These are phyloP conservation scores for Meteorus sp. DNA, from an alignment of 1,140 invertebrate species.

Conservation along the genomic window DNA sequence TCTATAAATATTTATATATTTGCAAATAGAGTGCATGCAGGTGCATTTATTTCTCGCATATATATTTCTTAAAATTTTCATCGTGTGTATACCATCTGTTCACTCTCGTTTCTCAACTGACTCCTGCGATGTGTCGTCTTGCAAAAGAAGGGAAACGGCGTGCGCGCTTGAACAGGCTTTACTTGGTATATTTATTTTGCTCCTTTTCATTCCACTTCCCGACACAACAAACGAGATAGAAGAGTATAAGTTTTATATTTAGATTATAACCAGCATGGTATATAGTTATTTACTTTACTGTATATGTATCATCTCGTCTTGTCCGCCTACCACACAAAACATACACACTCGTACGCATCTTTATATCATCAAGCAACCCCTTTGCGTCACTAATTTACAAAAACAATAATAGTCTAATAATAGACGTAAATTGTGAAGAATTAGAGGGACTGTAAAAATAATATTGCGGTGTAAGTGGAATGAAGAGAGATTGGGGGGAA, in stretches of 20 bases:
- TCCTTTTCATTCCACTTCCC: slow-evolving; percentile 26
- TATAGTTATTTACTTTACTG: slow-evolving; percentile 21
- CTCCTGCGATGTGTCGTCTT: slow-evolving; percentile 25
- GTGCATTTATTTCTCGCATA: slow-evolving; percentile 27
- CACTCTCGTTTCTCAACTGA: slow-evolving; percentile 30
- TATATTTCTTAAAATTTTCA: slow-evolving; percentile 27
- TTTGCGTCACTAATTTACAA: slow-evolving; percentile 18
- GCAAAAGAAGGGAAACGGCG: slow-evolving; percentile 17
- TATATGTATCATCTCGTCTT: slow-evolving; percentile 14
- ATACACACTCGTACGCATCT: slow-evolving; percentile 10
- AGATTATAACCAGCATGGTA: too few species aligned
- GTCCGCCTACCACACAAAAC: slow-evolving; percentile 18
- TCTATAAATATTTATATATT: too few species aligned
- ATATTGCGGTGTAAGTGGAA: background rate
- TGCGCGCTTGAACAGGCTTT: too few species aligned
- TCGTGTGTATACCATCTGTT: slow-evolving; percentile 28
- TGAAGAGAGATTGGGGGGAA: background rate
- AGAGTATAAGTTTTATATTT: slow-evolving; percentile 21
- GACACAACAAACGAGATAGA: slow-evolving; percentile 28
- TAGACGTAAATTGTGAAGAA: slow-evolving; percentile 8
- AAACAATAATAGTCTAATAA: slow-evolving; percentile 7
- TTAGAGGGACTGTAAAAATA: background rate
- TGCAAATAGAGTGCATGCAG: slow-evolving; percentile 10
- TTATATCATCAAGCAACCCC: too few species aligned
- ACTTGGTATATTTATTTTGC: slow-evolving; percentile 28